A percentile compares a stretch with the other conserved stretches of the same genome.
Evolutionary conservation across 2,797 vertebrate species (phyloP).

Genomic region (Coracias cyanogaster): DNA sequence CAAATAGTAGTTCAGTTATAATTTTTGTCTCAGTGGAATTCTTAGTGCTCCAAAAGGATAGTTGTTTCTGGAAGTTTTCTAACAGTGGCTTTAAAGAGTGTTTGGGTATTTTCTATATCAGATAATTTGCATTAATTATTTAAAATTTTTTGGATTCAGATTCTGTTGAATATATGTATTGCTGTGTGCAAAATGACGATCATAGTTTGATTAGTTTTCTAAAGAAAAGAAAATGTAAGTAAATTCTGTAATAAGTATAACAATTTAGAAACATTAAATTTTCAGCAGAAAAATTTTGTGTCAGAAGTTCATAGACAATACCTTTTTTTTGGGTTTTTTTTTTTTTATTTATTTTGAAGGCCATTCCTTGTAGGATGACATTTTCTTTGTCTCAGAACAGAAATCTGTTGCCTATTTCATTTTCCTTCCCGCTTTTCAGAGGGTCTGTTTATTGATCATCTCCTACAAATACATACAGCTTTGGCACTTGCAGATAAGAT

Average conservation of each 20-base stretch:
- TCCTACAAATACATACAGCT: background rate
- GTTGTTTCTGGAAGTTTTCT: background rate
- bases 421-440: background rate
- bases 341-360: background rate
- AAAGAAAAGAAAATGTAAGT: background rate
- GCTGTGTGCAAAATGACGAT: background rate
- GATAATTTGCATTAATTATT: background rate
- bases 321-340: too few species aligned
- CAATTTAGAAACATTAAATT: background rate
- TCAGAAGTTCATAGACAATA: background rate
- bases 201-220: background rate
- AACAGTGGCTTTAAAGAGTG: background rate
- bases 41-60: background rate
- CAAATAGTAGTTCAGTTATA: background rate
- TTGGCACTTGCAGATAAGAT: background rate
- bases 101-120: background rate
- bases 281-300: background rate
- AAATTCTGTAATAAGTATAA: background rate
- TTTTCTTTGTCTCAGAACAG: background rate
- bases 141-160: background rate
- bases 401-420: background rate
- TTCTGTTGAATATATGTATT: background rate
- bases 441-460: too few species aligned
- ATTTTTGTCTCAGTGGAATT: background rate
- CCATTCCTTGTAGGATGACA: background rate